Base-by-base conservation (phyloP, 2,797 vertebrate genomes). In the Urosaurus nigricauda region DNA sequence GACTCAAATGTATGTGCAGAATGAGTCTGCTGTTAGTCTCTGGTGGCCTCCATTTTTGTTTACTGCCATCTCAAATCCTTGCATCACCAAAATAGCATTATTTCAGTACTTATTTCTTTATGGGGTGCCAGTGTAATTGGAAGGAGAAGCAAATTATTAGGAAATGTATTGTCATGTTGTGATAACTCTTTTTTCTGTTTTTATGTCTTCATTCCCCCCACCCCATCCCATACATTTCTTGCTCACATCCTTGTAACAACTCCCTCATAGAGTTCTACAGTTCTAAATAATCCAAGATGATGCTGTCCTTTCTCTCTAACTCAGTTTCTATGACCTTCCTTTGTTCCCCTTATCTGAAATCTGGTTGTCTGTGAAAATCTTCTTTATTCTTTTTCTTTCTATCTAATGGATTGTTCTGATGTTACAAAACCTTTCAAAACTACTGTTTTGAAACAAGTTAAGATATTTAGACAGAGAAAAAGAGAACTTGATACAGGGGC, bases 301-400 rank as follows among this genome's bases (percentile, higher is more conserved):
- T 73, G n/a, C n/a, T 37, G 43, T 47, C 51, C 21, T 74, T 56
- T 75, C 70, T 77, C 19, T 86, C 21, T 43, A 19, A 81, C 71
- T 80, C 78, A 71, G 32, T 40, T 47, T 19, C 7, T 71, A 43
- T 80, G 65, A 40, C n/a, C 58, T 86, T 40, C 12, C 40, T 78
- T 86, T 78, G 40, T 79, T 79, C 29, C 51, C 79, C 40, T 68
- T 86, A 86, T 86, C 85, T 68, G 60, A 79, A 51, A 79, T 68
- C 75, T n/a, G 40, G 6, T 79, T 79, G n/a, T 37, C 43, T 70
- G 60, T 68, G 47, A 68, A 51, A 65, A 13, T 51, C 32, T 68
- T 79, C 35, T 47, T 3, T 63, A 24, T 65, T 47, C 29, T 58
- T 43, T 85, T 26, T 65, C 75, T 51, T 78, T 53, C 37, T 19